Percentiles rank a stretch among this genome's conserved stretches.
Conservation (phyloP, 2,797 vertebrate species). For the Hapalemur alaotrensis region DNA sequence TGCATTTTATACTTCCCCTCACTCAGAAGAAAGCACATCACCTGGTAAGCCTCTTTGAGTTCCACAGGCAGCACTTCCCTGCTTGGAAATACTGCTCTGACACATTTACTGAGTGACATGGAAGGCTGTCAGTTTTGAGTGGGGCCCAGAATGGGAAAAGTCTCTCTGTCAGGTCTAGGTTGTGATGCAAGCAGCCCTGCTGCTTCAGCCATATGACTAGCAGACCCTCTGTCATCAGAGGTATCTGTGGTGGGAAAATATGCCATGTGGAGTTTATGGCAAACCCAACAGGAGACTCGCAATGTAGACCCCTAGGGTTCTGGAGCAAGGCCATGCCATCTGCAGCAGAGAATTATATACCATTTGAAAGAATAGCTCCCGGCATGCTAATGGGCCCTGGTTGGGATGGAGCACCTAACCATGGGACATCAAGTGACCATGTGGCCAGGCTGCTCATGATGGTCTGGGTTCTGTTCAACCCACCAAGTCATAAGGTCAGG, state of each 20-base stretch:
- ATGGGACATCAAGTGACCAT: background rate
- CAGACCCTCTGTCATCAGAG: constrained; percentile 3
- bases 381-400: background rate
- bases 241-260: constrained; percentile 38
- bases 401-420: constrained; percentile 22
- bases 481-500: background rate
- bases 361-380: constrained; percentile 57
- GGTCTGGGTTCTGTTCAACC: background rate
- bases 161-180: background rate
- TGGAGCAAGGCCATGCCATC: constrained; percentile 64
- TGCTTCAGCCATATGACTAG: background rate
- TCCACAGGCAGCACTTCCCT: background rate
- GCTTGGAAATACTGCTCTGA: background rate
- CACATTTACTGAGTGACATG: background rate
- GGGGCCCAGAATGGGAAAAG: background rate
- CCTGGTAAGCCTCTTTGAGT: background rate
- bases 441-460: background rate
- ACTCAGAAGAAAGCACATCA: background rate
- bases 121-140: background rate
- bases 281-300: constrained; percentile 40
- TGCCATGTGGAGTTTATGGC: constrained; percentile 44
- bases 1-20: background rate
- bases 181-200: background rate
- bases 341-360: constrained; percentile 52
- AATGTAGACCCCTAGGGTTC: constrained; percentile 51